Conservation (phyloP, 37 sponge, comb jelly and placozoan species). For the Diacarnus erythraeanus region DNA sequence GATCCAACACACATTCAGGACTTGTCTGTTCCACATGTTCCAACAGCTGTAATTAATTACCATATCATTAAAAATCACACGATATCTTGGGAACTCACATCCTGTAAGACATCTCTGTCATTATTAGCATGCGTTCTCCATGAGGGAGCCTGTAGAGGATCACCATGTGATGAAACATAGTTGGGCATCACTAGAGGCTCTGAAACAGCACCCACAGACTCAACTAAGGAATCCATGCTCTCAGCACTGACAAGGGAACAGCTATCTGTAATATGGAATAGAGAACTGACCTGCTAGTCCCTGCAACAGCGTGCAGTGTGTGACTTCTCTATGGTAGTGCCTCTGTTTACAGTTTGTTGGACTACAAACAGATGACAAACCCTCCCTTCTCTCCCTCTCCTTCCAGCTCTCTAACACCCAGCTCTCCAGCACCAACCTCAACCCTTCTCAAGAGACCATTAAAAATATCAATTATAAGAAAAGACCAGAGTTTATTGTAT, state of each 20-base stretch:
- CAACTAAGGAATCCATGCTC: background rate
- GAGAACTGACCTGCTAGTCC: background rate
- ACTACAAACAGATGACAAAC: background rate
- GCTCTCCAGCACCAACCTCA: too few species aligned
- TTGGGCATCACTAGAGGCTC: background rate
- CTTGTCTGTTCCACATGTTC: slow-evolving; percentile 68
- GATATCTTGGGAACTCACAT: slow-evolving; percentile 17
- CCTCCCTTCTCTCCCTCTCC: background rate
- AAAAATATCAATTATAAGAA: too few species aligned
- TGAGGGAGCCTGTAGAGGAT: slow-evolving; percentile 27
- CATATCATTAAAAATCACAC: slow-evolving; percentile 2
- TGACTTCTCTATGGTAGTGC: background rate
- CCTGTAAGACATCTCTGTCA: slow-evolving; percentile 39
- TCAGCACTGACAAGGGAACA: slow-evolving; percentile 16
- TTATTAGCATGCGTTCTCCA: slow-evolving; percentile 38
- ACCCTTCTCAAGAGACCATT: too few species aligned
- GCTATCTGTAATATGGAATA: slow-evolving; percentile 17
- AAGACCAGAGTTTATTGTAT: background rate
- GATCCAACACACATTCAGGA: slow-evolving; percentile 68
- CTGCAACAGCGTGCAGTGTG: background rate
- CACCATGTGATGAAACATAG: background rate
- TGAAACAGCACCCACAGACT: background rate
- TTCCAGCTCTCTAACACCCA: too few species aligned
- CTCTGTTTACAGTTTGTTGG: background rate
- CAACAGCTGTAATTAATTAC: slow-evolving; percentile 51